phyloP scores from a whole-genome alignment of 2,797 vertebrate species.

The Smutsia gigantea region DNA sequence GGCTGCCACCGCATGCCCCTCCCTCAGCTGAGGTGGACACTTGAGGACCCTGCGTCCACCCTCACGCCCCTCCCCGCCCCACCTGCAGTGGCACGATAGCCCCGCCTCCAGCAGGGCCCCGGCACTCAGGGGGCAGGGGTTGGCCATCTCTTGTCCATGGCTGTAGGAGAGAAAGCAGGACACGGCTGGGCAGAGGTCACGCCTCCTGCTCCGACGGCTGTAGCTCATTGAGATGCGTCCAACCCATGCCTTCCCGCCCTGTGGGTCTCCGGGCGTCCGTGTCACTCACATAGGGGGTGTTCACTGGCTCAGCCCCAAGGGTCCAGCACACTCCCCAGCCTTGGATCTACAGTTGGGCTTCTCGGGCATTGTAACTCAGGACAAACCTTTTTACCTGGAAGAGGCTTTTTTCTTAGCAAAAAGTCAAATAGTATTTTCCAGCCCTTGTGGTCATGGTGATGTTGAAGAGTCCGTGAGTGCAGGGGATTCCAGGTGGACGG shows the following conservation, averaged over 20 bases:
- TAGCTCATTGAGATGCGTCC: not conserved
- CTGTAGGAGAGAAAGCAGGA: constrained; percentile 45
- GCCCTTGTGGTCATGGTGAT: not conserved
- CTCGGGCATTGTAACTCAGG: not conserved
- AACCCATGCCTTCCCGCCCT: not conserved
- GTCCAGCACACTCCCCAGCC: not conserved
- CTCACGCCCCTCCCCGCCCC: not conserved
- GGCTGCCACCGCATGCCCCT: fast-evolving
- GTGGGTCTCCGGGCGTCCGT: not conserved
- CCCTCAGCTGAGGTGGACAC: not conserved
- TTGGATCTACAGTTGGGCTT: not conserved
- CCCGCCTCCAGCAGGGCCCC: not conserved
- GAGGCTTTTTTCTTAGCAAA: not conserved
- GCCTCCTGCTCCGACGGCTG: not conserved
- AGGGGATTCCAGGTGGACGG: not conserved
- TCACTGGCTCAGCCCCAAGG: not conserved
- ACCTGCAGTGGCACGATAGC: not conserved
- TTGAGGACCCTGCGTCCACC: not conserved
- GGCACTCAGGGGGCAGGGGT: not conserved
- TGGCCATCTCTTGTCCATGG: not conserved
- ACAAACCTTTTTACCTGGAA: not conserved
- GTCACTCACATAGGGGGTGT: not conserved
- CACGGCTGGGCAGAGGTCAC: not conserved
- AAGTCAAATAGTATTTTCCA: not conserved
- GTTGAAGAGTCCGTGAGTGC: not conserved